Conservation (phyloP, 1,140 invertebrate genomes). For the Coelopa frigida region DNA sequence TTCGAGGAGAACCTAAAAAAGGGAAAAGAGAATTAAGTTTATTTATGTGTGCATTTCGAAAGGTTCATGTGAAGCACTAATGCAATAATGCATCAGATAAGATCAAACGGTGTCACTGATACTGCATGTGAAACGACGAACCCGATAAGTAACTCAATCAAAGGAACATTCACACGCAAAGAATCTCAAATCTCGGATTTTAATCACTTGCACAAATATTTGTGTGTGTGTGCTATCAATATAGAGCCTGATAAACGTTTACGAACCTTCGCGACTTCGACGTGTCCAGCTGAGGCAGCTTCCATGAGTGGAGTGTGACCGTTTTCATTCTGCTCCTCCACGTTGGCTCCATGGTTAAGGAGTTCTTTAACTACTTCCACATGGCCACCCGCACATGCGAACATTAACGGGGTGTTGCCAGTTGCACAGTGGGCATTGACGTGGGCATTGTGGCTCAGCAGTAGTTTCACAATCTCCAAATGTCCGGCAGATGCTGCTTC, state of each 20-base stretch:
- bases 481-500: slow-evolving; percentile 92
- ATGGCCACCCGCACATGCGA: slow-evolving; percentile 94
- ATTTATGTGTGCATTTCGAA: background rate
- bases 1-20: slow-evolving; percentile 67
- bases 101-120: slow-evolving; percentile 40
- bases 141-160: slow-evolving; percentile 37
- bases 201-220: slow-evolving; percentile 31
- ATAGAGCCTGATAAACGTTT: background rate
- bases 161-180: slow-evolving; percentile 2
- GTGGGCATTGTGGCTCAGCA: slow-evolving; percentile 87
- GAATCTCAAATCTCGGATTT: slow-evolving; percentile 42
- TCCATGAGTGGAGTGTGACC: slow-evolving; percentile 99
- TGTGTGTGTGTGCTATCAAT: background rate
- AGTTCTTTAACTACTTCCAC: slow-evolving; percentile 84
- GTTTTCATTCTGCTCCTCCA: slow-evolving; percentile 98
- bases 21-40: slow-evolving; percentile 4
- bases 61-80: too few relatives aligned
- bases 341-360: slow-evolving; percentile 85
- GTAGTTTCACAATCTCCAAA: slow-evolving; percentile 85
- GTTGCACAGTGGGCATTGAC: slow-evolving; percentile 94
- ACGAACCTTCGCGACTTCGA: slow-evolving; percentile 77
- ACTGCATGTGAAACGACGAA: background rate
- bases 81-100: slow-evolving; percentile 35
- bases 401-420: slow-evolving; percentile 96
- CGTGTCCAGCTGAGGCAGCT: slow-evolving; percentile 93